Evolutionary conservation across 2,888 invertebrate genomes (phyloP).

Genomic region (Andrena minutula): DNA sequence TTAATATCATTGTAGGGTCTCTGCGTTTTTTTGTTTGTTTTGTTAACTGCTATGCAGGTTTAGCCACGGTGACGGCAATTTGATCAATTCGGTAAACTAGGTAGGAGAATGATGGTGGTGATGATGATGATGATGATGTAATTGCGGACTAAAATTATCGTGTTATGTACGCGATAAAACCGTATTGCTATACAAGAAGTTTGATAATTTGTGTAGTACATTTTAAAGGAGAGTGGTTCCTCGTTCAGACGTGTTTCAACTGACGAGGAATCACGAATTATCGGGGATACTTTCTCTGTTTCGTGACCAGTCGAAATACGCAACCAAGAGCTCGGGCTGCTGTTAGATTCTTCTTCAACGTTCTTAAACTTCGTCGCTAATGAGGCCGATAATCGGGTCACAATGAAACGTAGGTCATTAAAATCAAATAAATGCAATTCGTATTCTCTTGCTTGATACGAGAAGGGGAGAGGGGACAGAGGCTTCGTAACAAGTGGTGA

Average conservation of each 20-base stretch:
- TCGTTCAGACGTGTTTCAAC: neutral
- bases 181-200: slow-evolving; percentile 6
- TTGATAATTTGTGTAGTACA: neutral
- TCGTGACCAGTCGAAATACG: slow-evolving; percentile 16
- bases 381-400: slow-evolving; percentile 2
- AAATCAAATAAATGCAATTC: slow-evolving; percentile 31
- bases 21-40: slow-evolving; percentile 64
- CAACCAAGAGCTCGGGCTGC: slow-evolving; percentile 45
- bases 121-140: slow-evolving; percentile 32
- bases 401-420: slow-evolving; percentile 15
- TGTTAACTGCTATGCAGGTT: slow-evolving; percentile 72
- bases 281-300: neutral
- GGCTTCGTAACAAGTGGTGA: slow-evolving; percentile 11
- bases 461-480: neutral
- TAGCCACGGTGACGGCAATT: slow-evolving; percentile 61
- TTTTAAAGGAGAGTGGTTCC: neutral
- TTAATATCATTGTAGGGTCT: slow-evolving; percentile 48
- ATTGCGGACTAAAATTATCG: slow-evolving; percentile 38
- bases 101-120: slow-evolving; percentile 20
- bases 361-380: slow-evolving; percentile 26
- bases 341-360: slow-evolving; percentile 25
- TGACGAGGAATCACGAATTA: slow-evolving; percentile 5
- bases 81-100: slow-evolving; percentile 57
- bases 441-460: slow-evolving; percentile 45
- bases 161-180: slow-evolving; percentile 21